Base-by-base conservation (phyloP, 2,797 vertebrate genomes). In the Poeciliopsis gracilis region DNA sequence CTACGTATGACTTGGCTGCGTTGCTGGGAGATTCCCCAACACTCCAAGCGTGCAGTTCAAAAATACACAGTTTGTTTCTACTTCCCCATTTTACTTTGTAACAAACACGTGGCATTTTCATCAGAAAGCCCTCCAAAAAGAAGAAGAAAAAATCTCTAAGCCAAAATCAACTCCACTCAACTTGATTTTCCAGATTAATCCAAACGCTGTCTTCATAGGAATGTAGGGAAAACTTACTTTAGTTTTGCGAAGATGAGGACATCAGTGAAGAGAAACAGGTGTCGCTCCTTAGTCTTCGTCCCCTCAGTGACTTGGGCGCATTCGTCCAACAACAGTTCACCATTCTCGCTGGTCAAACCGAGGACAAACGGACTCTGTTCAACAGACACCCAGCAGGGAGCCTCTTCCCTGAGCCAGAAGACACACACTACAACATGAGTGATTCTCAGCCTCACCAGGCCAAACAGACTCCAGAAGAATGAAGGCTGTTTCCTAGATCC, bases 291-390 rank as follows among this genome's bases (percentile, higher is more conserved):
- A 77, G 93, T 95, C 87, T 95, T 94, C 1, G 86, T 82, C 75
- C 91, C 91, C 84, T 94, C 93, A 0, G 90, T 96, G 55, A 96
- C 88, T 55, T 95, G 91, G 38, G 94, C 88, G 0, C 86, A 87
- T 43, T 95, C 92, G 3, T 95, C 94, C 87, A 96, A 87, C 80
- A 95, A 85, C 78, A 95, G 90, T 57, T 94, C 86, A 3, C 93
- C 92, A 41, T 93, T 91, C 84, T 95, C 92, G 16, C 83, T 81
- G 57, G 89, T 89, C 73, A 96, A 88, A 73, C 94, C 94, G 15
- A 95, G 89, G 81, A 96, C 94, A 11, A 96, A 96, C 0, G 95
- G 94, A 87, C 95, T 95, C 90, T 96, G 95, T 5, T 95, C 93
- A 73, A 91, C 89, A 0, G 92, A 85, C 59, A 93, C 88, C 76